Evolutionary conservation across 1,140 invertebrate genomes (phyloP).

Genomic region (Solenopsis fugax): DNA sequence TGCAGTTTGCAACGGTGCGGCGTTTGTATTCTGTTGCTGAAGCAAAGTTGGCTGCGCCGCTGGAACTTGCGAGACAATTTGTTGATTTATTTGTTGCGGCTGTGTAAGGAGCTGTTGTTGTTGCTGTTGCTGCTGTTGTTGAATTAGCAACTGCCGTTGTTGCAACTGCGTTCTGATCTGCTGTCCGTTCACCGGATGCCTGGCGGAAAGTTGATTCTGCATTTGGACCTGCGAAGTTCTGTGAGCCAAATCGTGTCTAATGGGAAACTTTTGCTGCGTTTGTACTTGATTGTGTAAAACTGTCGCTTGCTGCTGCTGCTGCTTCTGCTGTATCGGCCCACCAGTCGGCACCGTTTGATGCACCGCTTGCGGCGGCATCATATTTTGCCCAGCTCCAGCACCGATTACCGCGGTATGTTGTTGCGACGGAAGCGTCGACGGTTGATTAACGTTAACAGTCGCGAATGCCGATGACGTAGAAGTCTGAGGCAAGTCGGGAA

Average conservation of each 20-base stretch:
- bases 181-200: slow-evolving; percentile 84
- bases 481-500: slow-evolving; percentile 77
- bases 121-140: slow-evolving; percentile 66
- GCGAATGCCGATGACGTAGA: slow-evolving; percentile 81
- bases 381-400: slow-evolving; percentile 52
- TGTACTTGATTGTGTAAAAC: slow-evolving; percentile 83
- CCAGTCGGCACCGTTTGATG: slow-evolving; percentile 64
- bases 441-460: slow-evolving; percentile 82
- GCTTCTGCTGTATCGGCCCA: slow-evolving; percentile 67
- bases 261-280: slow-evolving; percentile 84
- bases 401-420: slow-evolving; percentile 71
- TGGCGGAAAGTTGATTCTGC: slow-evolving; percentile 79
- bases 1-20: slow-evolving; percentile 77
- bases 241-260: slow-evolving; percentile 82
- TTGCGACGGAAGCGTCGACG: slow-evolving; percentile 83
- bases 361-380: slow-evolving; percentile 65
- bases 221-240: slow-evolving; percentile 80
- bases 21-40: slow-evolving; percentile 80
- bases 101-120: slow-evolving; percentile 54
- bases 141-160: slow-evolving; percentile 79
- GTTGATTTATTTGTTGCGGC: slow-evolving; percentile 72
- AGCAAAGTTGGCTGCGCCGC: slow-evolving; percentile 74
- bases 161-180: slow-evolving; percentile 82
- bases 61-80: slow-evolving; percentile 74
- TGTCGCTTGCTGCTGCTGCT: slow-evolving; percentile 57